Base-by-base conservation (phyloP, 2,113 vertebrate species). In the Cephalopholis sonnerati region DNA sequence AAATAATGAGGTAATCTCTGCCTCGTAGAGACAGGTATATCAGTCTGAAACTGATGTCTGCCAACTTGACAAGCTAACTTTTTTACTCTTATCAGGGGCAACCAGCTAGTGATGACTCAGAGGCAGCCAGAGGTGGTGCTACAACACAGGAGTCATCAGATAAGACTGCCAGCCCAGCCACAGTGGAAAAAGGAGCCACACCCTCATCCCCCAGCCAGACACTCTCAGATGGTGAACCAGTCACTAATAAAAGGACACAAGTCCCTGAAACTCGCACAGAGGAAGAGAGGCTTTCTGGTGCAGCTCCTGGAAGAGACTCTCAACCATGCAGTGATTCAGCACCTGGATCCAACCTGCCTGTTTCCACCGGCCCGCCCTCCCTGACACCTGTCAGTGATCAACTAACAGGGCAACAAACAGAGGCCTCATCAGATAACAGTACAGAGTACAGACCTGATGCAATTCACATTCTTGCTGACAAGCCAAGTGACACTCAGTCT, bases 401-500 rank as follows among this genome's bases (percentile, higher is more conserved):
- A 54, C 7, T 53, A 25, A 0, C 58, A 74, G 63, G 55, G 39
- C 48, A 74, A 36, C 55, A 81, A 63, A 46, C 39, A 69, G 48
- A 53, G 44, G 25, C 9, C 5, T 0, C 44, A 73, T 22, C 55
- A 0, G 68, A 53, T 54, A 27, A 0, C 7, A 0, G 16, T 29
- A 20, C 27, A 51, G 82, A 44, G 2, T 15, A 25, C 22, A 27
- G n/a, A 0, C 1, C 0, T 4, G 32, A 24, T 50, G 51, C 18
- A 24, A 0, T 63, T 2, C 61, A 46, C 12, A 27, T 0, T 72
- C 27, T 39, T 67, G 0, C 0, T 48, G 17, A 57, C 3, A 41
- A 83, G 15, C 39, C 0, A 51, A 44, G 57, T 29, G 44, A 15
- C 36, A 62, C 16, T 72, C 0, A 36, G 11, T 0, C 51, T 58